A percentile compares a stretch with the other conserved stretches of the same genome.
Evolutionary conservation across 2,113 vertebrate species (phyloP).

Genomic region (Willisornis vidua): DNA sequence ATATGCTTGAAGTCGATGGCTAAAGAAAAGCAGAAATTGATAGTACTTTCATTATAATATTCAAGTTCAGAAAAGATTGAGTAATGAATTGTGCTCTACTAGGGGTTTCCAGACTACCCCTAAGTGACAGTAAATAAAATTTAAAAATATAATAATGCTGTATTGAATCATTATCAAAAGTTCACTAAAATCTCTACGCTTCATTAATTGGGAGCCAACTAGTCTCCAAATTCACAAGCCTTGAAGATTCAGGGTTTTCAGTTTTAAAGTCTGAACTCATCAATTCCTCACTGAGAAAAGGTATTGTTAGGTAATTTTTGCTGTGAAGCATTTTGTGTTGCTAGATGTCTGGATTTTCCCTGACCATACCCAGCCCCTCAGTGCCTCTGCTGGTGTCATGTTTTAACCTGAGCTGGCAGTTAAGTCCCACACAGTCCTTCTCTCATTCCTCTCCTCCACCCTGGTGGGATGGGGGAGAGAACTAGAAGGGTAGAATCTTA

Average conservation of each 20-base stretch:
- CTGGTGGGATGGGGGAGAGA: neutral
- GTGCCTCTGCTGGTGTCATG: neutral
- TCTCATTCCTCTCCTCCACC: neutral
- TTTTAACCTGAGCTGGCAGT: neutral
- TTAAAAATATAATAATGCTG: neutral
- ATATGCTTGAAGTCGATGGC: neutral
- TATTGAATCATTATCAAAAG: neutral
- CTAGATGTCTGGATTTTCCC: neutral
- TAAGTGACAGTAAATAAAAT: neutral
- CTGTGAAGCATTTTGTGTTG: neutral
- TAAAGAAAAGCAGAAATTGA: neutral
- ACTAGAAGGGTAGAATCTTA: neutral
- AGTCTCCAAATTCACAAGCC: neutral
- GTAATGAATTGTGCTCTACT: neutral
- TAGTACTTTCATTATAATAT: neutral
- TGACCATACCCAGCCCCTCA: fast-evolving
- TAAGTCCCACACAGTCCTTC: neutral
- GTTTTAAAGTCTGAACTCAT: neutral
- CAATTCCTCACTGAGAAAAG: neutral
- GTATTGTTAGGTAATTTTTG: neutral
- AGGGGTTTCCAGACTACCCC: neutral
- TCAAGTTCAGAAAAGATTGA: neutral
- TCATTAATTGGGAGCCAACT: neutral
- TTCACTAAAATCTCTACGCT: neutral
- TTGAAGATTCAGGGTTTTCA: neutral